Conservation (phyloP, 2,888 invertebrate species). For the Dorcus parallelipipedus region DNA sequence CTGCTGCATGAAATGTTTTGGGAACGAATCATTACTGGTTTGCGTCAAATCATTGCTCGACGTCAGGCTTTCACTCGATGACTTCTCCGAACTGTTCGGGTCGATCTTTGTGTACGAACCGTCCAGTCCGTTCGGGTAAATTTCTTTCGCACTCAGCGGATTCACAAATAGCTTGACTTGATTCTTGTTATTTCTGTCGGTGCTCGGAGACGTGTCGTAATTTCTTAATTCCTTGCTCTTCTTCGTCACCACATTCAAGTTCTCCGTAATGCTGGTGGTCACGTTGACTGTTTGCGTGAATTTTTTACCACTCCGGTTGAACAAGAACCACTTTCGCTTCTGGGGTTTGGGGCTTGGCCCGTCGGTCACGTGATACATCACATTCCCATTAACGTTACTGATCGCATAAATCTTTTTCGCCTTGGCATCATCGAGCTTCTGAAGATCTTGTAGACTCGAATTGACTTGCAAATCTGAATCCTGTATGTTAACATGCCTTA, state of each 20-base stretch:
- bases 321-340: slow-evolving; percentile 46
- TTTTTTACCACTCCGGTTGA: slow-evolving; percentile 42
- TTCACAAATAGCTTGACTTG: slow-evolving; percentile 48
- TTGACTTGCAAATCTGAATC: slow-evolving; percentile 36
- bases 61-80: slow-evolving; percentile 42
- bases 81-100: slow-evolving; percentile 33
- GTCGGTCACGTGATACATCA: slow-evolving; percentile 61
- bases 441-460: slow-evolving; percentile 32
- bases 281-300: slow-evolving; percentile 40
- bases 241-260: slow-evolving; percentile 42
- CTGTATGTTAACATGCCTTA: slow-evolving; percentile 67
- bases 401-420: slow-evolving; percentile 72
- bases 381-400: slow-evolving; percentile 77
- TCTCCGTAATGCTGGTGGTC: slow-evolving; percentile 46
- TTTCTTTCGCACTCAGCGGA: slow-evolving; percentile 46
- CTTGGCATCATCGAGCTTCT: slow-evolving; percentile 38
- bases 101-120: slow-evolving; percentile 45
- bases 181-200: slow-evolving; percentile 31
- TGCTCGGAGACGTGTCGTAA: slow-evolving; percentile 26
- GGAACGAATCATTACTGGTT: slow-evolving; percentile 34
- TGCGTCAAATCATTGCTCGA: slow-evolving; percentile 39
- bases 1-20: slow-evolving; percentile 18
- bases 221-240: slow-evolving; percentile 47
- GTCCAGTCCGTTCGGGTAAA: slow-evolving; percentile 45
- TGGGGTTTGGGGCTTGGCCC: slow-evolving; percentile 42